These are phyloP conservation scores for Orthosia gothica DNA, from an alignment of 2,888 invertebrate species.

Conservation along the genomic window DNA sequence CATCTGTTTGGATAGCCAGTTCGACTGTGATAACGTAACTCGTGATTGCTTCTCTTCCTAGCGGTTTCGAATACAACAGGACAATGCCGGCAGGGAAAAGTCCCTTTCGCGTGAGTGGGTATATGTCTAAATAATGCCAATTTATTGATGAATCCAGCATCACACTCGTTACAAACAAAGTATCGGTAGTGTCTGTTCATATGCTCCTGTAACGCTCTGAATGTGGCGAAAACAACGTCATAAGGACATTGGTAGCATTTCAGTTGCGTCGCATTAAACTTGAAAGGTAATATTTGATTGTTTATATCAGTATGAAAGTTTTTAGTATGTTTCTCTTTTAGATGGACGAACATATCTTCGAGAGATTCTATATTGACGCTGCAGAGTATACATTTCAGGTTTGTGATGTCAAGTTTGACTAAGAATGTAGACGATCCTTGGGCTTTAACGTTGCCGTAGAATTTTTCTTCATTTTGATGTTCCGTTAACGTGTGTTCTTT, in stretches of 20 bases:
- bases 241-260: slow-evolving; percentile 58
- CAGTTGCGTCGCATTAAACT: slow-evolving; percentile 54
- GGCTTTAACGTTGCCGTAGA: slow-evolving; percentile 21
- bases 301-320: slow-evolving; percentile 59
- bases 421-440: slow-evolving; percentile 21
- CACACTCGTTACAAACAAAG: slow-evolving; percentile 77
- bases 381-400: slow-evolving; percentile 60
- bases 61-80: slow-evolving; percentile 83
- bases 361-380: slow-evolving; percentile 36
- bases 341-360: slow-evolving; percentile 51
- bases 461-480: slow-evolving; percentile 18
- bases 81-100: slow-evolving; percentile 79
- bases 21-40: slow-evolving; percentile 75
- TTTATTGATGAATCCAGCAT: slow-evolving; percentile 76
- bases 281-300: slow-evolving; percentile 70
- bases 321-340: slow-evolving; percentile 54
- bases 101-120: slow-evolving; percentile 73
- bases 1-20: slow-evolving; percentile 64
- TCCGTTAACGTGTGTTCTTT: slow-evolving; percentile 73
- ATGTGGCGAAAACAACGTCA: slow-evolving; percentile 45
- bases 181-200: slow-evolving; percentile 81
- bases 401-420: slow-evolving; percentile 49
- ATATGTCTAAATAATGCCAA: slow-evolving; percentile 71
- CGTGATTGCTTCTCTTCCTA: slow-evolving; percentile 82
- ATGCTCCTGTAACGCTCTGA: slow-evolving; percentile 72